Conservation (phyloP, 1,140 invertebrate species). For the Drosophila punjabiensis region DNA sequence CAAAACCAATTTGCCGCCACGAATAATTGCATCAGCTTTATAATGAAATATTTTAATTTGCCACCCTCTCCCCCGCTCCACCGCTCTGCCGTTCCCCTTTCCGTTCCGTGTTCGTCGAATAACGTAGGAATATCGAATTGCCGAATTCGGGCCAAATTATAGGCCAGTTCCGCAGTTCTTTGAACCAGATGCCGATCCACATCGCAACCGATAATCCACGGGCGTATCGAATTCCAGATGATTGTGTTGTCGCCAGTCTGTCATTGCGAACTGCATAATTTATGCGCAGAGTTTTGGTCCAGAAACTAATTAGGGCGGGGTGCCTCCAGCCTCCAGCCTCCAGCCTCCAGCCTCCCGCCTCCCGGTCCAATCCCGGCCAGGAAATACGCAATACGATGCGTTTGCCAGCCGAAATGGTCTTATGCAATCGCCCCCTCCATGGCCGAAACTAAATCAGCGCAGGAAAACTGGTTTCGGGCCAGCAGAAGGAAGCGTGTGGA, state of each 20-base stretch:
- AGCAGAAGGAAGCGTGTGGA: conserved; percentile 38
- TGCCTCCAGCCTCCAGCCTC: neutral
- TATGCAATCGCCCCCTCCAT: conserved; percentile 26
- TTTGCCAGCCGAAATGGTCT: conserved; percentile 19
- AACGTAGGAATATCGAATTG: neutral
- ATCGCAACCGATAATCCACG: conserved; percentile 16
- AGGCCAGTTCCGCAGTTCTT: neutral
- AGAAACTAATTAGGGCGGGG: conserved; percentile 36
- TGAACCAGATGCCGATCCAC: conserved; percentile 9
- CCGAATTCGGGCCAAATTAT: conserved; percentile 22
- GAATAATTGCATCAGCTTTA: conserved; percentile 40
- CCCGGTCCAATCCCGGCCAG: conserved; percentile 12
- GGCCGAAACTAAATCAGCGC: conserved; percentile 51
- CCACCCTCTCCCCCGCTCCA: neutral
- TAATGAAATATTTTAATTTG: conserved; percentile 51
- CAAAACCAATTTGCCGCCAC: conserved; percentile 43
- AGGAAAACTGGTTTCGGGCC: conserved; percentile 29
- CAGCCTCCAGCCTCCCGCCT: neutral
- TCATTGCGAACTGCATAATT: conserved; percentile 35
- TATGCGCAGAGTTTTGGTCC: conserved; percentile 10
- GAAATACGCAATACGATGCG: conserved; percentile 42
- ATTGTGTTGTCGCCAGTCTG: conserved; percentile 20
- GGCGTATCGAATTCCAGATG: conserved; percentile 14
- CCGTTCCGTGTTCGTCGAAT: neutral
- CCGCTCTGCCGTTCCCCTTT: too few species aligned